Evolutionary conservation across 2,113 vertebrate species (phyloP), one percentile per base, ranked within the genome.

Genomic region (Alligator sinensis): DNA sequence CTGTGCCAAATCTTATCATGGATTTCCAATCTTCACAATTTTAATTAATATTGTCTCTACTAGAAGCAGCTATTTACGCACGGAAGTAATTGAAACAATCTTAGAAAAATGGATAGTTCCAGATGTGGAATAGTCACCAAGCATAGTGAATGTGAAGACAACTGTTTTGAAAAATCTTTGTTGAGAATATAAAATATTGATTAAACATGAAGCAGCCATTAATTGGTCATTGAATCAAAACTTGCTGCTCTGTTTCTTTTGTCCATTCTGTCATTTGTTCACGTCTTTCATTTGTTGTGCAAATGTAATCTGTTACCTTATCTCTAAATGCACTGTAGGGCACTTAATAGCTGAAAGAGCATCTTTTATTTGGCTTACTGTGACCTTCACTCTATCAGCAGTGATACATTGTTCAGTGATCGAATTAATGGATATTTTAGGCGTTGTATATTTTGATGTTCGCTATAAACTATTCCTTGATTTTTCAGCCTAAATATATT

Each of bases 141-240:
- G 9, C 58, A 88, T 47, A 66, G 72, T 86, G 9, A 80, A 81
- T 30, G 30, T 82, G n/a, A 84, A 70, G 24, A 86, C 58, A 10
- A 21, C 64, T 88, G 18, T 70, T 87, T 70, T 70, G 59, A 92
- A 89, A 91, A 61, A 13, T 11, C 55, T 38, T 34, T 55, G 59
- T 87, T 34, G 84, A 81, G 74, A 78, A 91, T 47, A 84, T 25
- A 27, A 87, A 77, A 89, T 91, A 88, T n/a, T 74, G 66, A 91
- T 85, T 81, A 54, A 80, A 91, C 77, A 78, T 63, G 57, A 61
- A 57, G 59, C 25, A 77, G 74, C 25, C n/a, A 8, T 66, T 68
- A 68, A 7, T 2, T 77, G 76, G 70, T 74, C 22, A 47, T 27
- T 88, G 38, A 79, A 74, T 82, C 82, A 61, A 64, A 14, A 77